Conservation (phyloP, 1,140 invertebrate species). For the Drosophila lacertosa region DNA sequence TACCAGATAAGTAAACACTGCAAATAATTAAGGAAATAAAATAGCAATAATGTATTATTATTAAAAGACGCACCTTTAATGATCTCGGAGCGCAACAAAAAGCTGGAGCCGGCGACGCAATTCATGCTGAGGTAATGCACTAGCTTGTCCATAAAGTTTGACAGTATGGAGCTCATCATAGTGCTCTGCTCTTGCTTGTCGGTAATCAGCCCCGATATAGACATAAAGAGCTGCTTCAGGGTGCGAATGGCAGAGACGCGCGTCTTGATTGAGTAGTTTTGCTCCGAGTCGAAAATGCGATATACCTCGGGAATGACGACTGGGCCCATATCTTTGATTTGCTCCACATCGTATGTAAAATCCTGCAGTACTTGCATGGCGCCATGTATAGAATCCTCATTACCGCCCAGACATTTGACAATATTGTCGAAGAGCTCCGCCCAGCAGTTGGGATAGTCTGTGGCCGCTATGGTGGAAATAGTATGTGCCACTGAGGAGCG, state of each 20-base stretch:
- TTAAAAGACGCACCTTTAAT: constrained; percentile 86
- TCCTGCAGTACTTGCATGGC: constrained; percentile 92
- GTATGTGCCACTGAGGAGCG: constrained; percentile 90
- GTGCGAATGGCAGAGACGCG: constrained; percentile 77
- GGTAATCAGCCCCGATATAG: constrained; percentile 87
- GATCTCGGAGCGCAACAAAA: constrained; percentile 89
- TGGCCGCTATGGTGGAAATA: constrained; percentile 90
- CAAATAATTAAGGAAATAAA: constrained; percentile 4
- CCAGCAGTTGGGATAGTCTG: constrained; percentile 93
- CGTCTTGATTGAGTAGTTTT: constrained; percentile 85
- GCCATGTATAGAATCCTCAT: constrained; percentile 88
- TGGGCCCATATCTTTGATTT: constrained; percentile 89
- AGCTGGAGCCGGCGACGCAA: constrained; percentile 87
- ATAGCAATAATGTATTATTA: neutral
- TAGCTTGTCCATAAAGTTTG: constrained; percentile 90
- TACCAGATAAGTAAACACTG: constrained; percentile 87
- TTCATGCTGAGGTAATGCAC: constrained; percentile 87
- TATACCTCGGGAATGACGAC: constrained; percentile 91
- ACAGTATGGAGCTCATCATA: constrained; percentile 88
- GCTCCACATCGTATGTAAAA: constrained; percentile 89
- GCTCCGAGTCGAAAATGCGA: constrained; percentile 88
- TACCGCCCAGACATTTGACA: constrained; percentile 86
- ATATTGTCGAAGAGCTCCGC: constrained; percentile 90
- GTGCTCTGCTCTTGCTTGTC: constrained; percentile 88
- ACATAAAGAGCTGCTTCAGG: constrained; percentile 78